Evolutionary conservation across 1,140 invertebrate genomes (phyloP), one percentile per base, ranked within the genome.

Genomic region (Pseudomyrmex dendroicus): DNA sequence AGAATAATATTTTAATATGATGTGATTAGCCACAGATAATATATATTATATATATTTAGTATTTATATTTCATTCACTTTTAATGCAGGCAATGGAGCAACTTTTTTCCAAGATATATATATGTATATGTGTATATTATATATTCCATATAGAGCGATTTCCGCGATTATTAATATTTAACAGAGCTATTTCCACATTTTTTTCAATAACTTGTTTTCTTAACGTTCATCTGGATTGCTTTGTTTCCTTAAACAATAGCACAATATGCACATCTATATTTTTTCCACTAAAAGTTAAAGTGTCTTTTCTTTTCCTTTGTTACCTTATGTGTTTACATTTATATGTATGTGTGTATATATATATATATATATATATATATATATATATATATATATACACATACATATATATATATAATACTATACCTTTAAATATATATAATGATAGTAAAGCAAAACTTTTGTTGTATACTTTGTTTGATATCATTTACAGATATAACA

Each of bases 351-450:
- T 20, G 20, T 20, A 20, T 20, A 20, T 20, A 20, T 20, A 20
- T 20, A 20, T 20, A 0, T 20, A 20, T 20, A 20, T 20, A 20
- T 20, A 20, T 20, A 20, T 20, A 20, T 20, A 20, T 20, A 73
- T 85, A 87, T 17, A 15, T 80, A 73, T 87, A 84, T 68, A 76
- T 86, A 77, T 85, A 87, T 17, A 13, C 74, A 78, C 0, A 20
- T 80, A 78, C 0, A 20, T 20, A 20, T 20, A 78, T 87, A 85
- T 68, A 72, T 85, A 22, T 74, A 76, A 76, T 9, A 15, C 59
- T 80, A 80, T 77, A 77, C 67, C 46, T 85, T 56, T 25, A 73
- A 87, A 85, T 88, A 77, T 73, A 87, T 88, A 77, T 73, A 87
- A 46, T 35, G 63, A 20, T 88, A 84, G 25, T 25, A 46, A 84